Evolutionary conservation across 2,888 invertebrate species (phyloP).

Genomic region (Leucophenga maculata): DNA sequence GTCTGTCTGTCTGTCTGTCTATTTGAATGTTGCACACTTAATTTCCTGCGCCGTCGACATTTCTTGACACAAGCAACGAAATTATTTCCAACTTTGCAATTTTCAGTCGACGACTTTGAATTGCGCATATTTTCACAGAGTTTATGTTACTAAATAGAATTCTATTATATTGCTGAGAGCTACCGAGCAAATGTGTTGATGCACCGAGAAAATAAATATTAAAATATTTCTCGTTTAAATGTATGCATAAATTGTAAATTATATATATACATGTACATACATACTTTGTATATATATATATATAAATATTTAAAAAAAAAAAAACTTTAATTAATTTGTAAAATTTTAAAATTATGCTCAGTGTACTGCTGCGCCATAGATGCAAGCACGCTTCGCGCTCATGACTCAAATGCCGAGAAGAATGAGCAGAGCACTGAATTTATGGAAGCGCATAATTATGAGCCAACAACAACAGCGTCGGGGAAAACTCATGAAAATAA

Average conservation of each 20-base stretch:
- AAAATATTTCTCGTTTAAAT: neutral
- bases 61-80: neutral
- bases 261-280: no score
- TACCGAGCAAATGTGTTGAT: neutral
- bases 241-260: neutral
- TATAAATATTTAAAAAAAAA: no score
- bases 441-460: constrained; percentile 14
- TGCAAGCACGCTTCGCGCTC: constrained; percentile 8
- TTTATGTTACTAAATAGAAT: neutral
- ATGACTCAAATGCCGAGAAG: constrained; percentile 15
- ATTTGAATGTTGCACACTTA: neutral
- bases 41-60: neutral
- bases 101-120: neutral
- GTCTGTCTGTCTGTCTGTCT: no score
- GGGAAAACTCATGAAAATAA: constrained; percentile 7
- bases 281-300: no score
- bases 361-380: neutral
- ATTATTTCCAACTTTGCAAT: constrained; percentile 4
- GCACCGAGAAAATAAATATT: neutral
- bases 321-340: neutral
- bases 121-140: neutral
- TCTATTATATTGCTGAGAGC: neutral
- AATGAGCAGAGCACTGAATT: neutral
- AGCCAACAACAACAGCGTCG: constrained; percentile 1
- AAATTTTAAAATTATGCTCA: neutral